Evolutionary conservation across 2,888 invertebrate species (phyloP).

Genomic region (Oscheius sp.): DNA sequence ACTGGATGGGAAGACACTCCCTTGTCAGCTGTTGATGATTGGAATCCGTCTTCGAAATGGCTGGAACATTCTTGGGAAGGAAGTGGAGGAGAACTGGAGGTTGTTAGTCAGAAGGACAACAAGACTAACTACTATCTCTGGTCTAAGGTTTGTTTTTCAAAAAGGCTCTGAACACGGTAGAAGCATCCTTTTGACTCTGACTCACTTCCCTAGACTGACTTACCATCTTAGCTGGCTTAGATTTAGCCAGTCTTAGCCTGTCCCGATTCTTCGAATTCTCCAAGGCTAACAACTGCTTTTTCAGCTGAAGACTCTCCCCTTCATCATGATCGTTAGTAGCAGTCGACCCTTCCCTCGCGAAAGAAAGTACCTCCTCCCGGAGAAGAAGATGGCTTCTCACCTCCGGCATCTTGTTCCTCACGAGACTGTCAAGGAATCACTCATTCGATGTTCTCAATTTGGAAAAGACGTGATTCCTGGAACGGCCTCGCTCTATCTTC

Average conservation of each 20-base stretch:
- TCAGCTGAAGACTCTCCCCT: slow-evolving; percentile 16
- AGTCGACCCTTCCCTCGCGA: slow-evolving; percentile 9
- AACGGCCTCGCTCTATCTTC: slow-evolving; percentile 18
- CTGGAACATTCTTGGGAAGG: slow-evolving; percentile 18
- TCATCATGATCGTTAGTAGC: slow-evolving; percentile 17
- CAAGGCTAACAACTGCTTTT: neutral
- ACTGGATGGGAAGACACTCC: slow-evolving; percentile 28
- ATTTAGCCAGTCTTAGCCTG: too few relatives aligned
- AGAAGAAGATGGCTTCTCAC: neutral
- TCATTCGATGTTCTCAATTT: neutral
- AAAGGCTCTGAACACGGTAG: too few relatives aligned
- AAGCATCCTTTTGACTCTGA: too few relatives aligned
- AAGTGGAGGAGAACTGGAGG: slow-evolving; percentile 16
- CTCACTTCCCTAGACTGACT: too few relatives aligned
- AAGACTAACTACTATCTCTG: slow-evolving; percentile 18
- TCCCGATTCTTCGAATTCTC: too few relatives aligned
- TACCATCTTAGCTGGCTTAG: too few relatives aligned
- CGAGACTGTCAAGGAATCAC: slow-evolving; percentile 9
- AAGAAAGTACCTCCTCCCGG: neutral
- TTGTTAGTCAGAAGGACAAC: slow-evolving; percentile 8
- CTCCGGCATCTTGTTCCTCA: slow-evolving; percentile 14
- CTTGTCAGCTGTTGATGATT: slow-evolving; percentile 20
- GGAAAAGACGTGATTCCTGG: slow-evolving; percentile 17
- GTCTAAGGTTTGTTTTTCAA: neutral
- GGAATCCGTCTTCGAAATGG: slow-evolving; percentile 25